Base-by-base conservation (phyloP, 2,888 invertebrate genomes). In the Meteorus cinctellus region DNA sequence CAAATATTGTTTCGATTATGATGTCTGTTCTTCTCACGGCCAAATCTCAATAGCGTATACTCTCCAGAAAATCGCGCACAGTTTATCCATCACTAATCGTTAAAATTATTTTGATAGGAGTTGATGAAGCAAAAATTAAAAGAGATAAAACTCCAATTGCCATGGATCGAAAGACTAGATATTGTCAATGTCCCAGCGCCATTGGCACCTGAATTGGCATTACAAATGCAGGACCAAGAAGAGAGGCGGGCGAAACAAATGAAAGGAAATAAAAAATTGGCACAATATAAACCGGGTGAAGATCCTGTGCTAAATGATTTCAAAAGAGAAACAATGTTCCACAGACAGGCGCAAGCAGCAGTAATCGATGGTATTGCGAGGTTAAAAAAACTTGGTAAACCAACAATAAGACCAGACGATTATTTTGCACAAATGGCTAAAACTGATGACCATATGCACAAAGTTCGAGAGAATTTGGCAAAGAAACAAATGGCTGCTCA, bases 401-500 rank as follows among this genome's bases (percentile, higher is more conserved):
- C 93, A 0, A 98, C 97, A 0, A 95, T 93, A 85, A 92, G 95
- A 69, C 99, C 99, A 0, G 96, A 96, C 74, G 99, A 99, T 90
- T 99, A 98, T 89, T 99, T 98, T 90, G 99, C 99, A 0, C 97
- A 99, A 92, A 99, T 99, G 99, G 97, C 97, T 0, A 99, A 99
- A 90, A 92, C 96, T 16, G 99, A 99, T 90, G 94, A 93, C 45
- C 99, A 99, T 85, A 99, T 99, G 99, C 97, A 98, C 85, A 98
- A 97, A 90, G 94, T 98, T 0, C 92, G 97, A 67, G 92, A 95
- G 86, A 95, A 94, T 85, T 89, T 98, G 36, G 92, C 96, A 91
- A 93, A 95, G 31, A 96, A 96, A 86, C 96, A 98, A 86, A 93
- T 94, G 16, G 94, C 95, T 16, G 95, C 96, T 82, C 96, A 97